A percentile compares a stretch with the other conserved stretches of the same genome.
These are phyloP conservation scores for Idaea dimidiata DNA, from an alignment of 2,888 invertebrate genomes.

Conservation along the genomic window DNA sequence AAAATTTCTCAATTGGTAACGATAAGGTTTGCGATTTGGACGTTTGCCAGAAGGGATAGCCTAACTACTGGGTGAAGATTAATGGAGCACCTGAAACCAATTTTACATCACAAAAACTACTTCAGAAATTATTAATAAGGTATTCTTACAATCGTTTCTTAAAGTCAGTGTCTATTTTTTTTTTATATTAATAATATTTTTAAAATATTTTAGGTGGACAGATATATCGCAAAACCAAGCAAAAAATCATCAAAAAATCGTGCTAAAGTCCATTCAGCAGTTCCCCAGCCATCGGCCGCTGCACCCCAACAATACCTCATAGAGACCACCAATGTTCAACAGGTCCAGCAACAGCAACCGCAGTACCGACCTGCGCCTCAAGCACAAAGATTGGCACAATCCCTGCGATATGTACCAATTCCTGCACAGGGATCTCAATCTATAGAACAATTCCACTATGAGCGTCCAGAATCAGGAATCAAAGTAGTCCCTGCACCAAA, in stretches of 20 bases:
- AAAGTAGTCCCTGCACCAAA: conserved; percentile 74
- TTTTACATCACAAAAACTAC: too few species aligned
- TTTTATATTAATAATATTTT: neutral
- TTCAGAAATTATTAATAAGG: too few species aligned
- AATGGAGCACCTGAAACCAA: too few species aligned
- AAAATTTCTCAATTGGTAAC: too few species aligned
- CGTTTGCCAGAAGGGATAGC: too few species aligned
- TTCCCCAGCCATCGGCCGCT: conserved; percentile 50
- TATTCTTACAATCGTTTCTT: too few species aligned
- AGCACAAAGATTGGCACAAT: conserved; percentile 54
- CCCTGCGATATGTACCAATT: conserved; percentile 56
- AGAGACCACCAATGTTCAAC: conserved; percentile 73
- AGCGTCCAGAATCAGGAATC: conserved; percentile 64
- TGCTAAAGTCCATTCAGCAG: conserved; percentile 52
- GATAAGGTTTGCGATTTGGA: too few species aligned
- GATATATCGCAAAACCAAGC: conserved; percentile 65
- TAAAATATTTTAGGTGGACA: conserved; percentile 52
- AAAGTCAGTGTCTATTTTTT: too few species aligned
- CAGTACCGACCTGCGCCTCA: conserved; percentile 49
- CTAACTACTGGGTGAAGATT: too few species aligned
- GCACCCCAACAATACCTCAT: conserved; percentile 76
- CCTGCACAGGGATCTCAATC: conserved; percentile 46
- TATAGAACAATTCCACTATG: conserved; percentile 54
- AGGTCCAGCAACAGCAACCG: conserved; percentile 42
- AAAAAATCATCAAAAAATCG: conserved; percentile 68